A percentile compares a stretch with the other conserved stretches of the same genome.
These are phyloP conservation scores for Jaculus jaculus DNA, from an alignment of 2,113 vertebrate genomes.

Conservation along the genomic window DNA sequence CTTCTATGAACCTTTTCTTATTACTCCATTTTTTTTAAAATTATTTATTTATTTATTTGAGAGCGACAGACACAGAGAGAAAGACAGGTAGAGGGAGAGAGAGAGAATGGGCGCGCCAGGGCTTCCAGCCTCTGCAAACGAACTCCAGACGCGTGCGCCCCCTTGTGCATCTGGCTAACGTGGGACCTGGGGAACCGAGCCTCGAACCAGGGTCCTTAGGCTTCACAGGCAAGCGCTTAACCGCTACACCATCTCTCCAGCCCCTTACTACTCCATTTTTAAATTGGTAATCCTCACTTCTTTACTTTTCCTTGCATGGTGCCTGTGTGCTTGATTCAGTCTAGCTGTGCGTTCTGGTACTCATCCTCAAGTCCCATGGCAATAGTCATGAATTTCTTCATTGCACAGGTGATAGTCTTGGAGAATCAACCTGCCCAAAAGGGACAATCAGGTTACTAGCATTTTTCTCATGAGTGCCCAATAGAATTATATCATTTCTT, in stretches of 20 bases:
- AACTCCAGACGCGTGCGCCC: too few species aligned
- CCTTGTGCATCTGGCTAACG: too few species aligned
- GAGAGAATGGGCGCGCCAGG: too few species aligned
- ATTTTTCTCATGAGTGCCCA: slow-evolving; percentile 50
- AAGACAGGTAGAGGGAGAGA: too few species aligned
- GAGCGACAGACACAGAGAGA: too few species aligned
- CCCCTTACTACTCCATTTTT: background rate
- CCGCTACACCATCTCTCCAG: too few species aligned
- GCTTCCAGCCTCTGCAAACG: too few species aligned
- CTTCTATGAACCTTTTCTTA: background rate
- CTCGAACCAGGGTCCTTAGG: too few species aligned
- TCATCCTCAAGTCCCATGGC: slow-evolving; percentile 7
- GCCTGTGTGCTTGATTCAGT: background rate
- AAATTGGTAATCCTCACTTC: background rate
- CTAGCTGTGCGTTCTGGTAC: background rate
- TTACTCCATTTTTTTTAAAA: background rate
- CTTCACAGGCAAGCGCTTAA: too few species aligned
- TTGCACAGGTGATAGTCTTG: background rate
- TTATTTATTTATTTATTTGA: too few species aligned
- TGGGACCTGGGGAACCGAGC: too few species aligned
- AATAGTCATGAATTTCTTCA: slow-evolving; percentile 34
- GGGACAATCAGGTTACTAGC: slow-evolving; percentile 44
- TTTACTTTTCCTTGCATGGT: background rate
- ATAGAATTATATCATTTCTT: slow-evolving; percentile 52
- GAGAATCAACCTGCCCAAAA: slow-evolving; percentile 51